Percentiles rank a stretch among this genome's conserved stretches.
phyloP scores from a whole-genome alignment of 2,797 vertebrate genomes.

The Labeo calbasu region DNA sequence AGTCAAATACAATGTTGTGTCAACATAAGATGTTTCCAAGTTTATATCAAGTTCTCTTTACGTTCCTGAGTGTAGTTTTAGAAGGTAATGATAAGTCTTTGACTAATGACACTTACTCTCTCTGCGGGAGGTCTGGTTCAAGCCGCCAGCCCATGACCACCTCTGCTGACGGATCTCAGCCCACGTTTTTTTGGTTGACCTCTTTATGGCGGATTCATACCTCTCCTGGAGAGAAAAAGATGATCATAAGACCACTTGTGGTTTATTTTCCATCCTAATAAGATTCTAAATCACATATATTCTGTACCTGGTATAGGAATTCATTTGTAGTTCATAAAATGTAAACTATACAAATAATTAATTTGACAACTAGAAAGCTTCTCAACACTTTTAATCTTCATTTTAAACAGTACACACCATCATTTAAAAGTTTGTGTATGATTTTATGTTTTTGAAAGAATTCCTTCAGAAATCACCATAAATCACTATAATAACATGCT shows the following conservation, averaged over 20 bases:
- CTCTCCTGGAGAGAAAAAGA: slow-evolving; percentile 79
- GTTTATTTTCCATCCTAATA: background rate
- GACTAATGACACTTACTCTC: slow-evolving; percentile 76
- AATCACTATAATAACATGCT: background rate
- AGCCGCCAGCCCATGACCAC: slow-evolving; percentile 96
- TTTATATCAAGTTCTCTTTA: background rate
- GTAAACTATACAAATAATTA: no score
- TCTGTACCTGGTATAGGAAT: no score
- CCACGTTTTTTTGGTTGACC: slow-evolving; percentile 95
- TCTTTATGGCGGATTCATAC: slow-evolving; percentile 93
- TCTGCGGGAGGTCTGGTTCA: slow-evolving; percentile 89
- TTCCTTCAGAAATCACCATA: background rate
- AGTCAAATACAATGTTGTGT: background rate
- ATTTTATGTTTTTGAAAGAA: background rate
- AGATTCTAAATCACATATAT: background rate
- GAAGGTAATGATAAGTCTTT: background rate
- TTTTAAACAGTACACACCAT: background rate
- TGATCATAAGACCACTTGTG: background rate
- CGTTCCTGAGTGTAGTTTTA: background rate
- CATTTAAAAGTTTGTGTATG: background rate
- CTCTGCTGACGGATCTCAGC: slow-evolving; percentile 96
- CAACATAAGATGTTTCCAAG: background rate
- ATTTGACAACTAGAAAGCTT: no score
- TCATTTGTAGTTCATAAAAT: background rate
- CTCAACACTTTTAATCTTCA: background rate